Conservation (phyloP, 2,113 vertebrate genomes). For the Heterochromis multidens region DNA sequence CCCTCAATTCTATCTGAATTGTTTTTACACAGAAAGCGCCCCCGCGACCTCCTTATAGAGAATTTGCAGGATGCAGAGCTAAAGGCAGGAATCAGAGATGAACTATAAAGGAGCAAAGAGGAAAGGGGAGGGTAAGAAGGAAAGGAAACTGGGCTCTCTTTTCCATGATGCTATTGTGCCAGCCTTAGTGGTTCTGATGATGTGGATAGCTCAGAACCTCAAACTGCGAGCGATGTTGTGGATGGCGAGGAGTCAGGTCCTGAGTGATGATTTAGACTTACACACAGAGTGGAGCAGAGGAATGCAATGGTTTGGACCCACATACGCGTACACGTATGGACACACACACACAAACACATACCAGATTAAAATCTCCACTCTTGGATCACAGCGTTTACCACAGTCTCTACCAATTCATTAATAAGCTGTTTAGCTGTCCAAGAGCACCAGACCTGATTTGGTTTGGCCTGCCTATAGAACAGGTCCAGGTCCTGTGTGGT, state of each 20-base stretch:
- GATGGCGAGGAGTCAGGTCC: slow-evolving; percentile 58
- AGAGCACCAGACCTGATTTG: slow-evolving; percentile 57
- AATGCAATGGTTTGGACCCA: slow-evolving; percentile 45
- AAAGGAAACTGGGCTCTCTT: slow-evolving; percentile 51
- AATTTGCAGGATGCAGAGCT: slow-evolving; percentile 58
- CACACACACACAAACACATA: slow-evolving; percentile 17
- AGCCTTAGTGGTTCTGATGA: slow-evolving; percentile 48
- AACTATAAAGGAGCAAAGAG: slow-evolving; percentile 11
- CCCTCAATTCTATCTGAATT: slow-evolving; percentile 38
- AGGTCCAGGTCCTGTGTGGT: slow-evolving; percentile 56
- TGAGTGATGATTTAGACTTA: slow-evolving; percentile 43
- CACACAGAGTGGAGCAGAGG: slow-evolving; percentile 26
- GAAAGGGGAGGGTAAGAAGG: background rate
- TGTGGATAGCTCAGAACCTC: slow-evolving; percentile 50
- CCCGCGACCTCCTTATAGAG: slow-evolving; percentile 34
- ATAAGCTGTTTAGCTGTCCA: slow-evolving; percentile 62
- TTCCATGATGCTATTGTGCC: slow-evolving; percentile 41
- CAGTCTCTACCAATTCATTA: slow-evolving; percentile 68
- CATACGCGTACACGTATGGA: background rate
- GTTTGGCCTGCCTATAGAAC: slow-evolving; percentile 51
- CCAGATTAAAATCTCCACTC: slow-evolving; percentile 45
- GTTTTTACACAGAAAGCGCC: slow-evolving; percentile 30
- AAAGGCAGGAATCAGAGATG: slow-evolving; percentile 49
- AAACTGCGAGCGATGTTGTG: slow-evolving; percentile 57
- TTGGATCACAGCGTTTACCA: slow-evolving; percentile 55